Evolutionary conservation across 2,113 vertebrate species (phyloP), one percentile per base, ranked within the genome.

Genomic region (Taurulus bubalis): DNA sequence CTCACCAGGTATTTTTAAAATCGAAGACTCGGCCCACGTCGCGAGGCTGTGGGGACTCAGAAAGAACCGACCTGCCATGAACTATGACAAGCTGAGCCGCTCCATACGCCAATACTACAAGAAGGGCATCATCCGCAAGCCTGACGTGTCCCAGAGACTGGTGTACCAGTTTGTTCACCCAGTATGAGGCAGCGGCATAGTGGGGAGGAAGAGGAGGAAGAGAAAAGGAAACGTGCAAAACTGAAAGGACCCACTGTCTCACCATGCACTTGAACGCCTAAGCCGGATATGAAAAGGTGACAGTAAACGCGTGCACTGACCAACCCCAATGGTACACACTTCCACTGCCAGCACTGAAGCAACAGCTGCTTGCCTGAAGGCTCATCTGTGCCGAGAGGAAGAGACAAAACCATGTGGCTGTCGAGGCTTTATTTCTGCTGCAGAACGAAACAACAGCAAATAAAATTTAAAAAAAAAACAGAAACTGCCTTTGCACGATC

Each of bases 91-190:
- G 86, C 95, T 99, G 90, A 99, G 98, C 93, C 98, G 98, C 82
- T 99, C 98, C 91, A 99, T 99, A 90, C 97, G 98, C 60, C 98
- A 99, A 91, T 99, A 99, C 95, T 99, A 99, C 93, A 99, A 98
- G 94, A 99, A 99, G 85, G 98, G 98, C 20, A 99, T 99, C 92
- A 99, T 99, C 87, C 96, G 98, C 1, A 99, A 99, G 74, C 98
- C 98, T 0, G 97, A 98, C 75, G 95, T 99, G 90, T 99, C 98
- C 66, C 98, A 99, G 94, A 97, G 98, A 90, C 97, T 99, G 26
- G 98, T 99, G 77, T 99, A 99, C 92, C 98, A 99, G 94, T 99
- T 99, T 0, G 97, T 99, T 15, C 97, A 99, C 91, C 98, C 97
- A 0, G 92, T 99, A 67, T 99, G 96, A 94, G 30, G 45, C 67